Evolutionary conservation across 1,140 invertebrate species (phyloP), one percentile per base, ranked within the genome.

Genomic region (Galleria mellonella): DNA sequence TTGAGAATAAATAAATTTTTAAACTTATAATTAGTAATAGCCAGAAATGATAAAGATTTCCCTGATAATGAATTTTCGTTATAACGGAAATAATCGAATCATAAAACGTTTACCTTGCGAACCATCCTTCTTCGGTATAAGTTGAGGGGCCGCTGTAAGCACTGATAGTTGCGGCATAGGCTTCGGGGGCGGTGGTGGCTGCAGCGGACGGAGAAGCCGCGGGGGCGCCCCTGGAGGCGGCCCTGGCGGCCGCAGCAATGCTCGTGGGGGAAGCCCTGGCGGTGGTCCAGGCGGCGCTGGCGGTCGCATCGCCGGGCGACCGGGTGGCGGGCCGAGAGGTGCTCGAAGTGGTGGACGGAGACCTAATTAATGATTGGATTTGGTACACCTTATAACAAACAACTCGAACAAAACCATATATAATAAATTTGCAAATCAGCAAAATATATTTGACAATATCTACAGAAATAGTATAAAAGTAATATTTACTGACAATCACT

Each of bases 91-190:
- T n/a, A n/a, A n/a, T n/a, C n/a, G n/a, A n/a, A n/a, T n/a, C n/a
- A 10, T 5, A 33, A 33, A n/a, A 12, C 8, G 41, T 40, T 33
- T 31, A 83, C 74, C 76, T 71, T 92, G 89, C 33, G 79, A 84
- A 28, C 81, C 82, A 40, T 90, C 89, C 55, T 89, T 90, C 65
- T 89, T 86, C 46, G 90, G 91, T 61, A 96, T 93, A 3, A 96
- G 89, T 66, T 95, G 94, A 6, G 94, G 94, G 0, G 91, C 94
- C 28, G 94, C 94, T 41, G 91, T 92, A 10, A 96, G 81, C 5
- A 96, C 94, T 72, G 84, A 83, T n/a, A 86, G 59, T 5, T 72
- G 79, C 0, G 82, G 73, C 32, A 93, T 93, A 1, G 93, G 90
- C 47, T 91, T 92, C 47, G 88, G 88, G 47, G 89, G 90, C 51